A percentile compares a stretch with the other conserved stretches of the same genome.
Conservation (phyloP, 2,113 vertebrate genomes). For the Rhinogobius similis region DNA sequence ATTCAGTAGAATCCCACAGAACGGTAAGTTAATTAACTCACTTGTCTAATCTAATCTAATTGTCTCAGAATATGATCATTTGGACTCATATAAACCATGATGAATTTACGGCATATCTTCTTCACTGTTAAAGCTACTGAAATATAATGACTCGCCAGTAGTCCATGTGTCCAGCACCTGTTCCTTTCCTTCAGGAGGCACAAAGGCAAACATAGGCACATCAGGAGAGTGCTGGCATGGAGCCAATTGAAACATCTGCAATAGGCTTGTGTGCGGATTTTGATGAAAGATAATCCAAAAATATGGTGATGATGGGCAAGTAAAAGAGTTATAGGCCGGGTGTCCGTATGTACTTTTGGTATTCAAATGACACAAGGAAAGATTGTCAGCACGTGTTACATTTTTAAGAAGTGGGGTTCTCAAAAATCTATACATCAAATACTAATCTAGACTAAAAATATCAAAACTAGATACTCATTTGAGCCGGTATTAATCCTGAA, state of each 20-base stretch:
- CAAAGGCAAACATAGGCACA: constrained; percentile 13
- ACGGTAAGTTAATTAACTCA: constrained; percentile 42
- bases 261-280: constrained; percentile 4
- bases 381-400: no score
- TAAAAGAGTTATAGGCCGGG: no score
- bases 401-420: no score
- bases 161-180: constrained; percentile 60
- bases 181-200: constrained; percentile 34
- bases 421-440: no score
- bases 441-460: no score
- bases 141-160: constrained; percentile 39
- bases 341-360: no score
- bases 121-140: constrained; percentile 52
- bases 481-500: no score
- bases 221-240: constrained; percentile 18
- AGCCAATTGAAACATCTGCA: constrained; percentile 53
- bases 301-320: neutral
- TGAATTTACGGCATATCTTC: neutral
- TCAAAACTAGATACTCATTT: no score
- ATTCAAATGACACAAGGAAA: no score
- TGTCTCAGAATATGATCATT: neutral
- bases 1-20: constrained; percentile 13
- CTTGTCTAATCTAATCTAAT: neutral
- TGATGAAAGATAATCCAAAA: neutral
- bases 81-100: neutral